Evolutionary conservation across 2,888 invertebrate genomes (phyloP).

Genomic region (Yponomeuta sedellus): DNA sequence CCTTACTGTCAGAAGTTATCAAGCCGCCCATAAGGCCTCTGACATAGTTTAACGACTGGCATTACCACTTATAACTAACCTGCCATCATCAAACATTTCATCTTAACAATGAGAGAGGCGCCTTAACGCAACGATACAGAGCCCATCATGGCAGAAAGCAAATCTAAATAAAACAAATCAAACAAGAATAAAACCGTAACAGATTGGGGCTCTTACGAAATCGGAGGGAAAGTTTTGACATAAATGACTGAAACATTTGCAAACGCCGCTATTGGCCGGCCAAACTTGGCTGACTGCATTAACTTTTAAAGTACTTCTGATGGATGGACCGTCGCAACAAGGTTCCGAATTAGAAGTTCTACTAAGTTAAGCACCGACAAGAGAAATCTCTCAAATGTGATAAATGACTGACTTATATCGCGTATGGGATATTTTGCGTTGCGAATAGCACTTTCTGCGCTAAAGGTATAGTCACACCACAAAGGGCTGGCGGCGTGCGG

Average conservation of each 20-base stretch:
- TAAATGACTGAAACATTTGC: slow-evolving; percentile 1
- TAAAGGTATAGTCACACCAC: no score
- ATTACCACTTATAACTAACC: no score
- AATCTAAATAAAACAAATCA: not conserved
- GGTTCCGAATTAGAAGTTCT: not conserved
- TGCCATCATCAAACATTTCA: no score
- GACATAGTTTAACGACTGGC: no score
- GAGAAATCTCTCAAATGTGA: slow-evolving; percentile 12
- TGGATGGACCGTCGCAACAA: slow-evolving; percentile 3
- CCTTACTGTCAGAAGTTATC: no score
- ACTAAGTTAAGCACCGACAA: not conserved
- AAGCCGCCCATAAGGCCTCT: no score
- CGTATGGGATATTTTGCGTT: no score
- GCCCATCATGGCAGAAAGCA: not conserved
- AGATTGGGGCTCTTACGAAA: not conserved
- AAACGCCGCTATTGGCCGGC: not conserved
- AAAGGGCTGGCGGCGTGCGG: no score
- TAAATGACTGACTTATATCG: not conserved
- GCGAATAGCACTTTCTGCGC: no score
- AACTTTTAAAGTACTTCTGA: slow-evolving; percentile 15
- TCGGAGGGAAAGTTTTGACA: not conserved
- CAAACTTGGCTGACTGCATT: slow-evolving; percentile 13
- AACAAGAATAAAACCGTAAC: not conserved
- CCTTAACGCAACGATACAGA: no score
- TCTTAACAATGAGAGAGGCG: no score